phyloP scores from a whole-genome alignment of 2,113 vertebrate genomes.

The Hemiscyllium ocellatum region DNA sequence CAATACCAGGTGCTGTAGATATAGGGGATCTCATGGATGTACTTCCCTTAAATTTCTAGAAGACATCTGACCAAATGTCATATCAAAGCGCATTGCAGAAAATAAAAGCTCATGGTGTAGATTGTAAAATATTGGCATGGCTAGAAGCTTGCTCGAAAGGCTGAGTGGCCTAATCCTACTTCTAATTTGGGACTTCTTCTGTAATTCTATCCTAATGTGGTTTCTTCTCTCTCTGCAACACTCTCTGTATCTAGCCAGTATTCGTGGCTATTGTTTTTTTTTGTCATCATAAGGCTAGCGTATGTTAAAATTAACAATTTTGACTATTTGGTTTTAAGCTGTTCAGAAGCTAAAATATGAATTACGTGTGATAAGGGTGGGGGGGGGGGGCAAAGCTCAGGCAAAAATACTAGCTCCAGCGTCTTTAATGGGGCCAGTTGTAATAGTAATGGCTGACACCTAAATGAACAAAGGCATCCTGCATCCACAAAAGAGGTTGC shows the following conservation, averaged over 20 bases:
- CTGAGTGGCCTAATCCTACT: too few species aligned
- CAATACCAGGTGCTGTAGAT: too few species aligned
- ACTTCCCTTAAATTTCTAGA: too few species aligned
- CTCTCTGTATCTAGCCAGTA: neutral
- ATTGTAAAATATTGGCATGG: too few species aligned
- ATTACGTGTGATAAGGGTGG: neutral
- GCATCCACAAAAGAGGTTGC: neutral
- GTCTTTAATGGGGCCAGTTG: neutral
- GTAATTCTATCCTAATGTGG: neutral
- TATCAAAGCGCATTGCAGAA: too few species aligned
- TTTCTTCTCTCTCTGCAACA: neutral
- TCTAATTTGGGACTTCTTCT: too few species aligned
- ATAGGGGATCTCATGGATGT: too few species aligned
- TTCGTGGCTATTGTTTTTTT: neutral
- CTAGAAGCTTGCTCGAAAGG: too few species aligned
- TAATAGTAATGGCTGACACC: neutral
- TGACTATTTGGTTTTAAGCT: neutral
- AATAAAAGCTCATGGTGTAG: too few species aligned
- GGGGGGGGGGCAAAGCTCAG: neutral
- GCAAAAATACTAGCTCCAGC: neutral
- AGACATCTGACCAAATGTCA: too few species aligned
- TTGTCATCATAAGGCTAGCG: neutral
- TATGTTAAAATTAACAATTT: neutral
- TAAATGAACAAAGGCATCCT: neutral
- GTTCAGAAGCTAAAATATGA: neutral